Percentiles rank a stretch among this genome's conserved stretches.
Conservation (phyloP, 2,888 invertebrate genomes). For the Agapostemon virescens region DNA sequence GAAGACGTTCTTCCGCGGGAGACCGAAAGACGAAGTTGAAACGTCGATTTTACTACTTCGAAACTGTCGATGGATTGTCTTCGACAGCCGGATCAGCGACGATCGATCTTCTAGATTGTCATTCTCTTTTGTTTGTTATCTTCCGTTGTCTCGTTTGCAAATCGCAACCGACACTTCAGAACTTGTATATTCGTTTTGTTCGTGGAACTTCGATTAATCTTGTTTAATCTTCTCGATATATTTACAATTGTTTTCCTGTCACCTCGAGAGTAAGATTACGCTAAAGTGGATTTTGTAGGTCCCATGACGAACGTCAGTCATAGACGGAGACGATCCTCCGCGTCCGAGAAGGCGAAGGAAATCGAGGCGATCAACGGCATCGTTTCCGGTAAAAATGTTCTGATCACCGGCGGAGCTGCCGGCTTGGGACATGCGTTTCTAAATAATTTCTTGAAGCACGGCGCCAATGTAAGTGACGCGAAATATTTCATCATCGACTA, state of each 20-base stretch:
- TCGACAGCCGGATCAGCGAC: background rate
- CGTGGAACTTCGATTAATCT: background rate
- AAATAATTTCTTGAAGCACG: conserved; percentile 74
- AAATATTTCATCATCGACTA: background rate
- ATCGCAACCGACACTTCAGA: background rate
- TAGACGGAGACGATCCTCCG: conserved; percentile 68
- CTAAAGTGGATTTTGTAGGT: conserved; percentile 36
- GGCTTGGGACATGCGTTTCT: conserved; percentile 76
- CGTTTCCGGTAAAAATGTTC: conserved; percentile 74
- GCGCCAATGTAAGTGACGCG: conserved; percentile 71
- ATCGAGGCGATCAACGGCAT: conserved; percentile 73
- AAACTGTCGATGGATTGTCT: background rate
- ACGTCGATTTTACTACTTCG: background rate
- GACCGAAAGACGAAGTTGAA: background rate
- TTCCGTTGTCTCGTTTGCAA: background rate
- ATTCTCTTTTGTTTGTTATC: too few species aligned
- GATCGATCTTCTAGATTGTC: background rate
- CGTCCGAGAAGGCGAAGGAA: conserved; percentile 73
- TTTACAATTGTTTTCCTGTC: background rate
- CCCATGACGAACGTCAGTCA: background rate
- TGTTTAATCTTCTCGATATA: background rate
- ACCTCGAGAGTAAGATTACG: background rate
- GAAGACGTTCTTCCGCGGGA: background rate
- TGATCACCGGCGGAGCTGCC: conserved; percentile 76
- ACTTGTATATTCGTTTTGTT: too few species aligned